These are phyloP conservation scores for Trichopria drosophilae DNA, from an alignment of 2,888 invertebrate species.

Conservation along the genomic window DNA sequence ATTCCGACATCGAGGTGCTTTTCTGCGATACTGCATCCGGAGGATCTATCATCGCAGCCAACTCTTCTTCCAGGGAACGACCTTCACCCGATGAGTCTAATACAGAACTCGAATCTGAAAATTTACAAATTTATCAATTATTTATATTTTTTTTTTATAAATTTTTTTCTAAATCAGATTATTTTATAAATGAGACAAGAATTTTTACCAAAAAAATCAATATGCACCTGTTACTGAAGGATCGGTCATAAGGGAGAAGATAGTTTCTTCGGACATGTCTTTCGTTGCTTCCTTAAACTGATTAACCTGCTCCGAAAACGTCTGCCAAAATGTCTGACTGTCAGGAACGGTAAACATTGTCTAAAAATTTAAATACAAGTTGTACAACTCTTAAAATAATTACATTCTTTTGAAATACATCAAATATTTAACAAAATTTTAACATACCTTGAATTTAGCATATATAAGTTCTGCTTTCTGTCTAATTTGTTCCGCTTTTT, in stretches of 20 bases:
- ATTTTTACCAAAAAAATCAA: neutral
- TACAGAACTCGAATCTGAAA: no score
- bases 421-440: slow-evolving; percentile 37
- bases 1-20: no score
- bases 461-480: slow-evolving; percentile 69
- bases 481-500: slow-evolving; percentile 72
- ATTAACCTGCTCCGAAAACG: slow-evolving; percentile 69
- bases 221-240: slow-evolving; percentile 58
- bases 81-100: no score
- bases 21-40: no score
- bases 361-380: slow-evolving; percentile 50
- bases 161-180: neutral
- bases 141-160: neutral
- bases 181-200: neutral
- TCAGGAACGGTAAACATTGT: slow-evolving; percentile 67
- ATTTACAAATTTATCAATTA: no score
- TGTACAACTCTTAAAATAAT: slow-evolving; percentile 8
- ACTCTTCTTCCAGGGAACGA: no score
- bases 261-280: slow-evolving; percentile 64
- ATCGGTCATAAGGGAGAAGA: slow-evolving; percentile 67
- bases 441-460: slow-evolving; percentile 62
- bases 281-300: slow-evolving; percentile 71
- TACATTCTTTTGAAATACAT: slow-evolving; percentile 3
- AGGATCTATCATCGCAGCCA: no score
- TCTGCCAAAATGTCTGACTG: slow-evolving; percentile 72